Base-by-base conservation (phyloP, 2,888 invertebrate species). In the Eupsilia transversa region DNA sequence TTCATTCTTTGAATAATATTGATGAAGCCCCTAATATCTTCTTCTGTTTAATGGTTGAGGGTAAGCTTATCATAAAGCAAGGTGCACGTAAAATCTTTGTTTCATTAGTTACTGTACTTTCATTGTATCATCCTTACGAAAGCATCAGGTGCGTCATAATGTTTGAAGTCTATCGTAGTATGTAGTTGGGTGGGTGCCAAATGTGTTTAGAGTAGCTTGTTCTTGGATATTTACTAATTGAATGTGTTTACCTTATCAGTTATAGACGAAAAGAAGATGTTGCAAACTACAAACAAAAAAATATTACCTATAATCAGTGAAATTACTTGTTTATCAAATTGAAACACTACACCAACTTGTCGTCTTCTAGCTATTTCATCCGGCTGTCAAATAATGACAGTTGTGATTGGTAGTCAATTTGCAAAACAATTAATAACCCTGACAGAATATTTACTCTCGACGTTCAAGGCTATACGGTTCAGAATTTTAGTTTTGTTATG, bases 181-280 rank as follows among this genome's bases (percentile, higher is more conserved):
- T 14, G 12, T 5, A 61, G 27, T 76, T 79, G 76, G 76, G 17
- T 20, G 17, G 23, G 10, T 33, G 72, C 79, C 76, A 79, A 61
- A 33, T 20, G n/a, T 41, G 54, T 33, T 46, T 61, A 17, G 14
- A 77, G 54, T 38, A 61, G n/a, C 30, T 79, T 54, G 79, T 54
- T 56, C 54, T 61, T 61, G 33, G 7, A 71, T 54, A 52, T 52
- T 71, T 46, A 46, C 30, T 60, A 23, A 56, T 61, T 79, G 17
- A 33, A 61, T 6, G 12, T 76, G 72, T 61, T 78, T 78, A 71
- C n/a, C 20, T 33, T 54, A 60, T 38, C n/a, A 60, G 30, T 33
- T 23, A 61, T 10, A 54, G 1, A 33, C 17, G 9, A 20, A 56
- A 78, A 52, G 30, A 43, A 59, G 38, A 73, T n/a, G 49, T 49